Evolutionary conservation across 1,140 invertebrate species (phyloP).

Genomic region (Drosophila neocordata): DNA sequence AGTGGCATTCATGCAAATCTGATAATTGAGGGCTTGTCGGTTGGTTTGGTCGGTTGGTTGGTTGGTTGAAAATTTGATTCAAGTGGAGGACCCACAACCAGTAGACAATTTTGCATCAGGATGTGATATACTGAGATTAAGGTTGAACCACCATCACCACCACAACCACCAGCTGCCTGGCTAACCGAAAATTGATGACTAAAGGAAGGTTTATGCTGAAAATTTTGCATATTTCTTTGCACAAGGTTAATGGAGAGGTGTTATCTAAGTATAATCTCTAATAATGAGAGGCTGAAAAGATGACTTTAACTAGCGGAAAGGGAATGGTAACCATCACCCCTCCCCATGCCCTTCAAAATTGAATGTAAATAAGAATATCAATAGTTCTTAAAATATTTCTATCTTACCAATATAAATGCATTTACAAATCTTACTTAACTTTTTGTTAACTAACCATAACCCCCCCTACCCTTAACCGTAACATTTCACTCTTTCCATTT

Average conservation of each 20-base stretch:
- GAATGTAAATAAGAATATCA: too few species aligned
- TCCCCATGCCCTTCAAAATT: too few species aligned
- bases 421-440: too few species aligned
- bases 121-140: conserved; percentile 64
- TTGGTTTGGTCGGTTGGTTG: conserved; percentile 5
- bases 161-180: conserved; percentile 24
- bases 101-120: conserved; percentile 27
- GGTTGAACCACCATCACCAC: conserved; percentile 10
- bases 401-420: too few species aligned
- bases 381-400: too few species aligned
- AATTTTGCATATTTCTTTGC: conserved; percentile 56
- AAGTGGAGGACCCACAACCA: conserved; percentile 47
- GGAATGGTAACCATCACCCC: too few species aligned
- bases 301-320: background rate
- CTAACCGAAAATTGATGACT: conserved; percentile 64
- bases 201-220: conserved; percentile 43
- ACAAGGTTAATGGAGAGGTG: conserved; percentile 44
- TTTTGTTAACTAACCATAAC: too few species aligned
- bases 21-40: conserved; percentile 79
- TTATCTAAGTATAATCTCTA: conserved; percentile 17
- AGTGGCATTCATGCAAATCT: conserved; percentile 73
- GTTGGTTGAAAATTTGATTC: conserved; percentile 64
- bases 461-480: too few species aligned
- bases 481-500: too few species aligned
- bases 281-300: conserved; percentile 16